Evolutionary conservation across 2,888 invertebrate species (phyloP), one percentile per base, ranked within the genome.

Genomic region (Conus canariensis): DNA sequence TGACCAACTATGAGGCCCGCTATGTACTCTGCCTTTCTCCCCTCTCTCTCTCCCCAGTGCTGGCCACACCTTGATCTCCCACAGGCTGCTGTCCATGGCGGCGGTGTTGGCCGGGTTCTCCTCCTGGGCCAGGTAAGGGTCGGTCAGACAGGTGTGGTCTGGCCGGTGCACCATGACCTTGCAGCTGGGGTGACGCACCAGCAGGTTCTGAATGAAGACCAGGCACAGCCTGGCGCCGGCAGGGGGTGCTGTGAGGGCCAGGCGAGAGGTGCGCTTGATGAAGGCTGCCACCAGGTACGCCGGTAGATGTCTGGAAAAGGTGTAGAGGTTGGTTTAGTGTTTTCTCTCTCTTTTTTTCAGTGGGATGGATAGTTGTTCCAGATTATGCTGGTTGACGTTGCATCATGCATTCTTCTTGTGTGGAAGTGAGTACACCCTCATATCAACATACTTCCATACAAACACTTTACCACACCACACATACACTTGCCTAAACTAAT

Each of bases 241-340:
- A 25, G 98, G 97, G 6, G 98, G 98, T 8, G 99, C 98, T 58
- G 98, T 97, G 90, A 99, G 97, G 97, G 98, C 97, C 91, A 99
- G 97, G 8, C 99, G 97, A 0, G 98, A 97, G 92, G 99, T 96
- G 98, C 98, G 97, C 96, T 99, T 99, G 3, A 98, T 98, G 96
- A 99, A 99, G 4, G 99, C 98, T 0, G 99, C 99, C 12, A 99
- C 98, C 93, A 99, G 96, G 93, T 98, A 97, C 95, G 98, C 98
- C 0, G 99, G 98, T 92, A 99, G 97, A 97, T 99, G 99, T 0
- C 98, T 98, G 96, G 10, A 88, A 87, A 80, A 85, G 59, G 82
- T 56, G 77, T 5, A 88, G 64, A 64, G 64, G 64, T 7, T 64
- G 64, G 30, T 67, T 56, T 16, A 60, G 10, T 22, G 45, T 45